Percentiles rank a stretch among this genome's conserved stretches.
These are phyloP conservation scores for Ylistrum balloti DNA, from an alignment of 1,140 invertebrate genomes.

Conservation along the genomic window DNA sequence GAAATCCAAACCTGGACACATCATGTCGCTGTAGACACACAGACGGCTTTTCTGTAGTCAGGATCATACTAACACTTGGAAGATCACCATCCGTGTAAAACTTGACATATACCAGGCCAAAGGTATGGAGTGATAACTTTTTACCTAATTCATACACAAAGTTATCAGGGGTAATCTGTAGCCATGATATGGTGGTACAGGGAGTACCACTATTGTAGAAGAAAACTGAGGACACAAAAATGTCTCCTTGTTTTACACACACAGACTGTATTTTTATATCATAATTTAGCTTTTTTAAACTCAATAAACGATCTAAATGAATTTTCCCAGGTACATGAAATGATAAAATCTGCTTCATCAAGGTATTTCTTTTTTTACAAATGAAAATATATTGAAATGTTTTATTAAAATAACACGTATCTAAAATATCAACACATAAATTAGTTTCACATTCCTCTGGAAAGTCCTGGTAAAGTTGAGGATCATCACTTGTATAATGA, in stretches of 20 bases:
- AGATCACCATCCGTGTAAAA: constrained; percentile 62
- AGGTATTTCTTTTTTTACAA: neutral
- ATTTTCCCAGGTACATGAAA: constrained; percentile 1
- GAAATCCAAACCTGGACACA: constrained; percentile 68
- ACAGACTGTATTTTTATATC: constrained; percentile 50
- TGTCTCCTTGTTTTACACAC: neutral
- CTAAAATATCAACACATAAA: constrained; percentile 47
- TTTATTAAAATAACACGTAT: constrained; percentile 42
- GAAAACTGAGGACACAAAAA: constrained; percentile 44
- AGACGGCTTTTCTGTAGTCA: constrained; percentile 51
- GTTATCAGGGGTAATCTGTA: constrained; percentile 65
- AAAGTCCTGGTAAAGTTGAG: constrained; percentile 21
- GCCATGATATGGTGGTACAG: constrained; percentile 44
- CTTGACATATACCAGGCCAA: constrained; percentile 61
- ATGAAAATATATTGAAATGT: constrained; percentile 44
- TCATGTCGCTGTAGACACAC: constrained; percentile 66
- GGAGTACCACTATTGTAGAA: neutral
- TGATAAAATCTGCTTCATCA: neutral
- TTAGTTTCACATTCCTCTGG: constrained; percentile 23
- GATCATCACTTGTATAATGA: neutral
- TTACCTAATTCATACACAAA: constrained; percentile 67
- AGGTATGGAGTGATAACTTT: constrained; percentile 47
- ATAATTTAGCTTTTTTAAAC: constrained; percentile 37
- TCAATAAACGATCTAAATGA: constrained; percentile 41
- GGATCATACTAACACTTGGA: constrained; percentile 63